A percentile compares a stretch with the other conserved stretches of the same genome.
phyloP scores from a whole-genome alignment of 2,888 invertebrate species.

The Rhagonycha fulva region DNA sequence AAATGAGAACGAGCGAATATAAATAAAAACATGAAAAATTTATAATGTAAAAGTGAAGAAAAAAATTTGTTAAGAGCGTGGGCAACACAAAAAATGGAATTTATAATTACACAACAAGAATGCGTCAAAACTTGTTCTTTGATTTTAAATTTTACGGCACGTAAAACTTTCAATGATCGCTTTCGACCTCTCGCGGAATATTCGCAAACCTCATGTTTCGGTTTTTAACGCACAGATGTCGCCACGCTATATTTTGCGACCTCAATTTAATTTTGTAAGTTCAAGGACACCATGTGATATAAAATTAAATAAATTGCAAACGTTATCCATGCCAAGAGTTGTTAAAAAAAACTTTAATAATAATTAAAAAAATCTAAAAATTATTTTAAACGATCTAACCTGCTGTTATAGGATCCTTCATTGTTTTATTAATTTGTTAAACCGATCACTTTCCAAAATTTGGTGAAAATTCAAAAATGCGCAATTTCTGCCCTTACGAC shows the following conservation, averaged over 20 bases:
- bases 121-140: neutral
- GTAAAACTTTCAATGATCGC: neutral
- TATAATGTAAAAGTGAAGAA: neutral
- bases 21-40: neutral
- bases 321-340: neutral
- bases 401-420: neutral
- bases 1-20: neutral
- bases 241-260: conserved; percentile 1
- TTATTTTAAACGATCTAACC: neutral
- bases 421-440: neutral
- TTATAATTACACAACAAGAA: neutral
- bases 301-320: neutral
- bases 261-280: conserved; percentile 4
- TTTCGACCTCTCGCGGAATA: conserved; percentile 5
- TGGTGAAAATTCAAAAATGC: neutral
- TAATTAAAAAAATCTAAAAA: neutral
- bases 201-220: neutral
- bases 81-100: neutral
- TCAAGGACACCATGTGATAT: conserved; percentile 26
- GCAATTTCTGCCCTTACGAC: neutral
- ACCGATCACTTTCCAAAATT: neutral
- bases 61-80: neutral
- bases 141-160: neutral
- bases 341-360: neutral
- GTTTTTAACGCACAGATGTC: conserved; percentile 14